Evolutionary conservation across 2,797 vertebrate genomes (phyloP).

Genomic region (Coendou prehensilis): DNA sequence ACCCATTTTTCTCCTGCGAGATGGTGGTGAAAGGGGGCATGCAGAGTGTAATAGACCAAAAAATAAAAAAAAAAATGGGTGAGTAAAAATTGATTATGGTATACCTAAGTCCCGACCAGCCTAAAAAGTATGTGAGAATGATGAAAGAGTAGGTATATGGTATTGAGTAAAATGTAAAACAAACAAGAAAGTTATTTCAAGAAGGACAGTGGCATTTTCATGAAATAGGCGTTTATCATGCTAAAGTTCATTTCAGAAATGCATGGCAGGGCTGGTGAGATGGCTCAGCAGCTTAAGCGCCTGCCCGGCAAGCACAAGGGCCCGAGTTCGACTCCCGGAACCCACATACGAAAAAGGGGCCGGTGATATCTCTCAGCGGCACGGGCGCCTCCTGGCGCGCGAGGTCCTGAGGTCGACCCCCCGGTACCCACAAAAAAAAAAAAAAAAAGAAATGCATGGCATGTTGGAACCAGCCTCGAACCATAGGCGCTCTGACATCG

Average conservation of each 20-base stretch:
- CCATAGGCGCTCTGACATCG: background rate
- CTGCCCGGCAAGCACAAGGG: too few species aligned
- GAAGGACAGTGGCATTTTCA: constrained; percentile 50
- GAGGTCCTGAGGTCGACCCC: too few species aligned
- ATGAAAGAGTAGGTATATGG: constrained; percentile 38
- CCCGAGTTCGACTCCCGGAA: too few species aligned
- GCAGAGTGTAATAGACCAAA: background rate
- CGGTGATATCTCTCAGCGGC: too few species aligned
- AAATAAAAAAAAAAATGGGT: constrained; percentile 30
- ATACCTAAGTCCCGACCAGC: background rate
- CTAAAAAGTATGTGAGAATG: background rate
- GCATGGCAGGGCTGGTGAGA: too few species aligned
- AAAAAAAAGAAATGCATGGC: constrained; percentile 27
- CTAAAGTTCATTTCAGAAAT: constrained; percentile 58
- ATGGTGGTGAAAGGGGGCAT: constrained; percentile 20
- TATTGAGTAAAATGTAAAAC: constrained; percentile 67
- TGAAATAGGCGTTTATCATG: constrained; percentile 60
- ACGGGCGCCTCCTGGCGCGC: too few species aligned
- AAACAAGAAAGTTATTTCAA: constrained; percentile 50
- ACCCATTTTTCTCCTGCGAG: constrained; percentile 54
- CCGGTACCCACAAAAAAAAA: too few species aligned
- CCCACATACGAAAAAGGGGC: too few species aligned
- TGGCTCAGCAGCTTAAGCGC: too few species aligned
- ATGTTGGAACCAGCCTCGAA: constrained; percentile 38
- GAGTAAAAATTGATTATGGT: background rate